phyloP scores from a whole-genome alignment of 2,888 invertebrate genomes.

The Eustalomyia histrio region DNA sequence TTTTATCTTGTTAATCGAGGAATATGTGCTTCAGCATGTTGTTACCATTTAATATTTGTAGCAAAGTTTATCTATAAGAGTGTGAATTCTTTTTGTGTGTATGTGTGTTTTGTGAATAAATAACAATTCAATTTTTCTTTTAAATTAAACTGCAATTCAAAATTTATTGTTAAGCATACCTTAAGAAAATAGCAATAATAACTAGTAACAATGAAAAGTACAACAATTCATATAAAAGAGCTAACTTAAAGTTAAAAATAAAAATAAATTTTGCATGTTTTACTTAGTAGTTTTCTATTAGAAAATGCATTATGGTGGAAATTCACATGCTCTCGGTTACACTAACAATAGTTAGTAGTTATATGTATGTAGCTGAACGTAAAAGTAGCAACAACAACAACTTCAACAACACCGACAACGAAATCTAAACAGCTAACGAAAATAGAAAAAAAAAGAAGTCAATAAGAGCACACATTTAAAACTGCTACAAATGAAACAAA shows the following conservation, averaged over 20 bases:
- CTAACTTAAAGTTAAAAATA: constrained; percentile 14
- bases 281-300: not conserved
- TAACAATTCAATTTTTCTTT: constrained; percentile 60
- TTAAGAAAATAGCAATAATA: constrained; percentile 2
- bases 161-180: constrained; percentile 61
- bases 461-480: not conserved
- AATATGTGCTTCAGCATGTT: too few relatives aligned
- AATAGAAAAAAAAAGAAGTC: too few relatives aligned
- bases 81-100: not conserved
- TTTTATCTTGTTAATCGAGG: too few relatives aligned
- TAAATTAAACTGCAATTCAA: constrained; percentile 60
- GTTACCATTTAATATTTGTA: too few relatives aligned
- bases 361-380: not conserved
- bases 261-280: constrained; percentile 27
- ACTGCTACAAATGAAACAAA: not conserved
- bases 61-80: too few relatives aligned
- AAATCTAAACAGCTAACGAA: too few relatives aligned
- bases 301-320: not conserved
- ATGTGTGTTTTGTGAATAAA: constrained; percentile 9
- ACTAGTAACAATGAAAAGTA: constrained; percentile 21
- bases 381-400: constrained; percentile 17
- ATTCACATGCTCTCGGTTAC: constrained; percentile 4
- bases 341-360: not conserved
- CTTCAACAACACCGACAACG: not conserved
- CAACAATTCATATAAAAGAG: constrained; percentile 22